Evolutionary conservation across 2,797 vertebrate genomes (phyloP), one percentile per base, ranked within the genome.

Genomic region (Propithecus deckenii): DNA sequence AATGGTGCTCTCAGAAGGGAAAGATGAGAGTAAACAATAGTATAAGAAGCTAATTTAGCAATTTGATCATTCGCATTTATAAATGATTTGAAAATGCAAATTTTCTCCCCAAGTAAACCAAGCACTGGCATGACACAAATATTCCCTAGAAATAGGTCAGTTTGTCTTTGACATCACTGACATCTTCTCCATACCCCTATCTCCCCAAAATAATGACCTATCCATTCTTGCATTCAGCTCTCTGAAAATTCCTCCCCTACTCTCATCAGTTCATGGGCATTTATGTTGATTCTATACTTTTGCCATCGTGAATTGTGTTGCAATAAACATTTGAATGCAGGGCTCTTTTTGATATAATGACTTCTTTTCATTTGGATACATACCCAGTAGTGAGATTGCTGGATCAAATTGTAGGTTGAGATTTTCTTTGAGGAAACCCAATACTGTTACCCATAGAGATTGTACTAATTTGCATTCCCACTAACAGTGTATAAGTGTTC

Each of bases 41-140:
- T 10, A 50, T 30, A 79, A 86, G 57, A 55, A 91, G 48, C n/a
- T 67, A 71, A 61, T 80, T 86, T 93, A 84, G 67, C 41, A 84
- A 76, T 84, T 57, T 30, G 17, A 41, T 74, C 15, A 95, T 97
- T 97, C 97, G 79, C 83, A 95, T 97, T 89, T 89, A 61, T 87
- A 75, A 81, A 65, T 57, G 9, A 57, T 57, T 57, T 25, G 55
- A 57, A 57, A 57, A 57, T 25, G 28, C 22, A 76, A 2, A 2
- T 1, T 65, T 78, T 59, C 4, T 17, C n/a, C 48, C 55, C 46
- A 90, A 89, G 57, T 86, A 89, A 78, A 78, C 69, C 9, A 46
- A 95, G 65, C 8, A 38, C 22, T 94, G 80, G 8, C 50, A 17
- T n/a, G 30, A 55, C 5, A 63, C 38, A 65, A 57, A 86, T 65